Evolutionary conservation across 2,113 vertebrate species (phyloP), one percentile per base, ranked within the genome.

Genomic region (Actenoides hombroni): DNA sequence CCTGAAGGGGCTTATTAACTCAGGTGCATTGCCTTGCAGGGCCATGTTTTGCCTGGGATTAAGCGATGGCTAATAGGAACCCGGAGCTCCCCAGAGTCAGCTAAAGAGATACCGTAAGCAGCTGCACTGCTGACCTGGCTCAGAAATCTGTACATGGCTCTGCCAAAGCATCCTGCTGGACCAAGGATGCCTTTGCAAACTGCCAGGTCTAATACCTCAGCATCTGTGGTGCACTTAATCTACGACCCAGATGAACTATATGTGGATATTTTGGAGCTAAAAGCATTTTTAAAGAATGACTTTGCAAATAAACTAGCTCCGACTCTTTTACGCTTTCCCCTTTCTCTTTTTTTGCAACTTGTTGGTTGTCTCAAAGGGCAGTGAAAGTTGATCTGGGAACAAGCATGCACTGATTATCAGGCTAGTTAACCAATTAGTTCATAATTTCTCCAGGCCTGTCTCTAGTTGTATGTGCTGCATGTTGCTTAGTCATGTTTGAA

Each of bases 31-130:
- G 5, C 80, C 60, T 86, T 42, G 33, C 53, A 75, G 80, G 86
- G 92, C 80, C 95, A 70, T 88, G 60, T 63, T 95, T 83, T 84
- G 83, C 76, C 39, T 63, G 88, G 92, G 88, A 88, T 95, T 78
- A 88, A 92, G 48, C 0, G 2, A 56, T 71, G 73, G 80, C 80
- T 88, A 26, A 75, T 17, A 70, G 89, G 80, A 94, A 3, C 60
- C 21, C 1, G 0, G 31, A 18, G 79, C 70, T 90, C 59, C 75
- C 76, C 0, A 2, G 88, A 12, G 91, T 37, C 54, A 16, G 60
- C 69, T 37, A 64, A 29, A 92, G 65, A 7, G 0, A 63, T 86
- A 88, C 80, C 83, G 42, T 2, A 33, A 70, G 86, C 94, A 92
- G 88, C 94, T 93, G 88, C 7, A 1, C 70, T 35, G 44, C 83